A percentile compares a stretch with the other conserved stretches of the same genome.
Conservation (phyloP, 2,888 invertebrate species). For the Tolmerus cingulatus region DNA sequence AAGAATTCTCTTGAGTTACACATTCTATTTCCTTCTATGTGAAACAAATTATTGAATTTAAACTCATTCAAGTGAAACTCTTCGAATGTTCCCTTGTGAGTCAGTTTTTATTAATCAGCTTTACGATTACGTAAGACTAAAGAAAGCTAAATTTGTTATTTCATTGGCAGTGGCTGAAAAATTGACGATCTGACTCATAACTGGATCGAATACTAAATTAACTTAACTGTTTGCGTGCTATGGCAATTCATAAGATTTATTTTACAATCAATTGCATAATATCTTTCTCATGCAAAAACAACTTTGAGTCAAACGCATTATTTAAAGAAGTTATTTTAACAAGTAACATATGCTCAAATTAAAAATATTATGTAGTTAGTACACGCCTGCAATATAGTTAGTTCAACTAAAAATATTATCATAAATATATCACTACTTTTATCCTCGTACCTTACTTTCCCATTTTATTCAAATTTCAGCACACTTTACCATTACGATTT, state of each 20-base stretch:
- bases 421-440: background rate
- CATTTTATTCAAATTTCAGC: slow-evolving; percentile 4
- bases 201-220: too few species aligned
- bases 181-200: too few species aligned
- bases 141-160: too few species aligned
- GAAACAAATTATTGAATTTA: background rate
- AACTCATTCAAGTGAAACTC: background rate
- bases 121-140: background rate
- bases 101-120: background rate
- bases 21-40: background rate
- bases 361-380: background rate
- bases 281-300: background rate
- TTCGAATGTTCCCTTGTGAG: background rate
- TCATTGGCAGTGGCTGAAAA: too few species aligned
- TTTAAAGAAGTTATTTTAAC: background rate
- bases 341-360: background rate
- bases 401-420: background rate
- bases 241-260: background rate
- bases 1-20: background rate
- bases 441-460: background rate
- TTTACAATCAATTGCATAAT: background rate
- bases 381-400: background rate
- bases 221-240: background rate
- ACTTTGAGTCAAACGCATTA: background rate
- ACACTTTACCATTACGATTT: background rate